Conservation (phyloP, 2,888 invertebrate species). For the Platerodrilus igneus region DNA sequence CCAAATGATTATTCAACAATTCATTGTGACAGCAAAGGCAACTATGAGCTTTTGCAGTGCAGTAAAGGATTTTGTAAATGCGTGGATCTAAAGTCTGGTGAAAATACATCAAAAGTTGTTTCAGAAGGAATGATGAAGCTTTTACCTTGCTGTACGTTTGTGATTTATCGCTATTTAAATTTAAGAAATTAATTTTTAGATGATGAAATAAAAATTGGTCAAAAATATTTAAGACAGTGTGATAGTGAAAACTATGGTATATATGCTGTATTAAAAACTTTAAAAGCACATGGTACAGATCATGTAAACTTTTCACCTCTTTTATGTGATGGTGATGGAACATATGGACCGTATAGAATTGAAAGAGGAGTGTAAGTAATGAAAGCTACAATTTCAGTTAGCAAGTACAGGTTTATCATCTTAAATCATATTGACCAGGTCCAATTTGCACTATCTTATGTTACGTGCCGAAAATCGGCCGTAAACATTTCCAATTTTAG, state of each 20-base stretch:
- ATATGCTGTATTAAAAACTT: constrained; percentile 50
- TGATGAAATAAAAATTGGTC: constrained; percentile 48
- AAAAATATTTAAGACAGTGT: constrained; percentile 61
- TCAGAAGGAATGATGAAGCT: constrained; percentile 55
- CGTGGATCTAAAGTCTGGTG: constrained; percentile 57
- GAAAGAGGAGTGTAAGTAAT: constrained; percentile 53
- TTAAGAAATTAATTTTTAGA: constrained; percentile 40
- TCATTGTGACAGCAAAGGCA: constrained; percentile 62
- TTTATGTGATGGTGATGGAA: constrained; percentile 63
- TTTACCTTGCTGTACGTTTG: constrained; percentile 62
- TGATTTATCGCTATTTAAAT: background rate
- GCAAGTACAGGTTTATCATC: no score
- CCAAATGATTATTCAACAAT: constrained; percentile 49
- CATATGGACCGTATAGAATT: constrained; percentile 56
- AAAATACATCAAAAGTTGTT: constrained; percentile 53
- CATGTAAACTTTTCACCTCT: constrained; percentile 52
- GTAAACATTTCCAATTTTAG: no score
- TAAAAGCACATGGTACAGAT: constrained; percentile 57
- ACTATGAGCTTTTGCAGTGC: constrained; percentile 66
- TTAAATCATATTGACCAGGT: no score
- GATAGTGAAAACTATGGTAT: constrained; percentile 60
- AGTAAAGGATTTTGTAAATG: constrained; percentile 67
- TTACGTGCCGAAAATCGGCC: no score
- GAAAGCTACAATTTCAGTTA: no score
- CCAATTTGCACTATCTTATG: no score